Conservation (phyloP, 2,888 invertebrate genomes). For the Dinocampus coccinellae region DNA sequence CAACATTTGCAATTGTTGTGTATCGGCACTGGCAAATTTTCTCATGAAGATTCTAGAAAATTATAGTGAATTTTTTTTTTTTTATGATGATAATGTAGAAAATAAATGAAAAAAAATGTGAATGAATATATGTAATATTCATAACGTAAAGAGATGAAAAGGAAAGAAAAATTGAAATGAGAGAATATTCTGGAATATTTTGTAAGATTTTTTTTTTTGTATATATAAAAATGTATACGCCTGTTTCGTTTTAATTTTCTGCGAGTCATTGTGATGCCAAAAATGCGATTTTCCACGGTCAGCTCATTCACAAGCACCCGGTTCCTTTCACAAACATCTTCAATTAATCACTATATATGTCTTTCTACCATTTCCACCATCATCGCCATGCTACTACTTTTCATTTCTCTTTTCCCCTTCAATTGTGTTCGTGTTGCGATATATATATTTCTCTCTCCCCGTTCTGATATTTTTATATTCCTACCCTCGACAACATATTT, state of each 20-base stretch:
- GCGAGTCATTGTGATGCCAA: conserved; percentile 28
- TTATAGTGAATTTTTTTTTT: background rate
- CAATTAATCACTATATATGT: conserved; percentile 21
- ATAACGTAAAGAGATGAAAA: background rate
- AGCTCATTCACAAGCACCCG: conserved; percentile 17
- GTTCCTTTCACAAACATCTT: conserved; percentile 15
- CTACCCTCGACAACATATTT: background rate
- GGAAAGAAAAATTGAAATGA: background rate
- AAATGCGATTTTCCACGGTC: conserved; percentile 31
- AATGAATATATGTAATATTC: background rate
- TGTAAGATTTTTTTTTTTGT: background rate
- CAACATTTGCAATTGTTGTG: conserved; percentile 1
- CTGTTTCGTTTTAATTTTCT: conserved; percentile 4
- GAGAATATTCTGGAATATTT: background rate
- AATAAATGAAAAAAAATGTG: background rate
- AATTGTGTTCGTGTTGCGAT: background rate
- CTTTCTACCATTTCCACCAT: background rate
- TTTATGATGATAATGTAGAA: background rate
- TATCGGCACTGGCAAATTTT: background rate
- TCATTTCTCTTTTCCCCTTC: background rate
- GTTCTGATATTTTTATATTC: background rate
- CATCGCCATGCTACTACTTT: background rate
- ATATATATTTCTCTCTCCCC: background rate
- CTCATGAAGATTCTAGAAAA: background rate
- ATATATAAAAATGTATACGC: background rate